Conservation (phyloP, 2,113 vertebrate species). For the Bothrops jararaca region DNA sequence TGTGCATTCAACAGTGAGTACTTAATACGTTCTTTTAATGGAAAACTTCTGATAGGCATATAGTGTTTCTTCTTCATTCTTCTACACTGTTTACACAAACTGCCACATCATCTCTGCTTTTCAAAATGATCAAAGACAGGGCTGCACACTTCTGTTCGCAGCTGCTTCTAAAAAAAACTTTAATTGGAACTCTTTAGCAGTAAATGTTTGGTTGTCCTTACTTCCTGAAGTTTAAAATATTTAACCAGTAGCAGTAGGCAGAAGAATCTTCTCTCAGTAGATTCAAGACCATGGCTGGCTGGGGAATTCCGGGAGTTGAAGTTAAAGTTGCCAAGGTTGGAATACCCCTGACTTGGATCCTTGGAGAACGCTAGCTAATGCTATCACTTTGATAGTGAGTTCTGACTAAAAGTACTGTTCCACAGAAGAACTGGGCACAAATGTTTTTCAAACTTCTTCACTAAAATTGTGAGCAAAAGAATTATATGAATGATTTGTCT, state of each 20-base stretch:
- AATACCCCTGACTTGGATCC: neutral
- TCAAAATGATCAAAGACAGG: conserved; percentile 55
- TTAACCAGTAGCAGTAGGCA: conserved; percentile 13
- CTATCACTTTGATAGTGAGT: neutral
- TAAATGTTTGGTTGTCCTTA: conserved; percentile 39
- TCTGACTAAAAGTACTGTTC: neutral
- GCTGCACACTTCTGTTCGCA: conserved; percentile 57
- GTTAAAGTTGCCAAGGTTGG: neutral
- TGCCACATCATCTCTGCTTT: conserved; percentile 59
- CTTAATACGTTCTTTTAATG: conserved; percentile 45
- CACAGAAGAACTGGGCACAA: neutral
- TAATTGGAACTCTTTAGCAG: conserved; percentile 43
- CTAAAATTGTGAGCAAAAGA: neutral
- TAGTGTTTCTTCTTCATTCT: conserved; percentile 62
- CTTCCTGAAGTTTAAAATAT: conserved; percentile 15
- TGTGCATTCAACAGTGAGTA: conserved; percentile 52
- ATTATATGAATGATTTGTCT: neutral
- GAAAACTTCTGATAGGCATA: conserved; percentile 59
- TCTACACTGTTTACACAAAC: conserved; percentile 63
- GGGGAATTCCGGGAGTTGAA: neutral
- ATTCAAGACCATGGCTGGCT: neutral
- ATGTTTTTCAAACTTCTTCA: neutral
- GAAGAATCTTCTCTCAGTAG: neutral
- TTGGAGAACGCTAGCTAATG: neutral
- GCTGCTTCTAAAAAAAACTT: conserved; percentile 33